These are phyloP conservation scores for Heliconius eleuchia DNA, from an alignment of 1,140 invertebrate genomes.

Conservation along the genomic window DNA sequence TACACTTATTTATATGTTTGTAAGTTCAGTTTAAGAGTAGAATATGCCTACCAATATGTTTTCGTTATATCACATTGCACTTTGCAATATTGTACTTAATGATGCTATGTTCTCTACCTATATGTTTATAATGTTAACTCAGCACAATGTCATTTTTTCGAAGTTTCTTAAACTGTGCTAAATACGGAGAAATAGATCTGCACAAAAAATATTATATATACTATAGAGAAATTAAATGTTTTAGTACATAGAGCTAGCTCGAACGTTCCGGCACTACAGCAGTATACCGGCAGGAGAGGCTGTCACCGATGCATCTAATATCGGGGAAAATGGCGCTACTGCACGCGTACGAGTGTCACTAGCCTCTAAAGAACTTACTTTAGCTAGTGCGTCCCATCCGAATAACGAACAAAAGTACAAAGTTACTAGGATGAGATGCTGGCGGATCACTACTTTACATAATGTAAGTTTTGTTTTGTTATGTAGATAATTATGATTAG, in stretches of 20 bases:
- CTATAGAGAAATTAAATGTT: slow-evolving; percentile 48
- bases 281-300: slow-evolving; percentile 89
- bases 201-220: too few relatives aligned
- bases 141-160: too few relatives aligned
- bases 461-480: slow-evolving; percentile 83
- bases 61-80: too few relatives aligned
- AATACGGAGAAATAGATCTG: too few relatives aligned
- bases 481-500: not conserved
- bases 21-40: too few relatives aligned
- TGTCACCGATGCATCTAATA: slow-evolving; percentile 58
- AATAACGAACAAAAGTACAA: slow-evolving; percentile 93
- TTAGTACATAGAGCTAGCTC: slow-evolving; percentile 91
- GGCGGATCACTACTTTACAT: slow-evolving; percentile 95
- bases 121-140: too few relatives aligned
- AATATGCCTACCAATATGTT: too few relatives aligned
- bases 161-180: too few relatives aligned
- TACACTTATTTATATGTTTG: too few relatives aligned
- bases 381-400: slow-evolving; percentile 53
- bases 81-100: too few relatives aligned
- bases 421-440: slow-evolving; percentile 97
- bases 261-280: slow-evolving; percentile 93
- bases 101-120: too few relatives aligned
- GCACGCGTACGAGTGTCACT: slow-evolving; percentile 59
- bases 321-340: slow-evolving; percentile 39
- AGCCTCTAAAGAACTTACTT: slow-evolving; percentile 63